Evolutionary conservation across 1,140 invertebrate species (phyloP), one percentile per base, ranked within the genome.

Genomic region (Antheraea pernyi): DNA sequence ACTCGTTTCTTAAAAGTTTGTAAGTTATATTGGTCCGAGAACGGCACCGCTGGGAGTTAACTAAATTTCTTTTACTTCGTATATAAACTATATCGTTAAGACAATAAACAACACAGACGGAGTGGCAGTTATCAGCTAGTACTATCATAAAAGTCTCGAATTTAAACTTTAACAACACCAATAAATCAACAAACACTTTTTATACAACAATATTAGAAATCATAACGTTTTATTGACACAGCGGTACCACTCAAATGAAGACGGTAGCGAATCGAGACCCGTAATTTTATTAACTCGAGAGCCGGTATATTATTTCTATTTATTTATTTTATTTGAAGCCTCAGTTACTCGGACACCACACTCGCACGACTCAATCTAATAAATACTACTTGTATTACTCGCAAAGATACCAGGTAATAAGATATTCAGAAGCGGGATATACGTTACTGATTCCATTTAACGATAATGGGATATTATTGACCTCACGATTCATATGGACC

Each of bases 301-400:
- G 64, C 64, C 63, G 19, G 46, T 46, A 69, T 68, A 71, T 58
- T 74, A 70, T 74, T 69, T 76, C 73, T 78, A 80, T 85, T 80
- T 89, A 86, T 85, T 87, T 89, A 86, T 83, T 85, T 80, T 78
- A 83, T 77, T 74, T 71, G 73, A 63, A 60, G 66, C 69, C 59
- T 69, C 69, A 46, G 84, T 81, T 85, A 84, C 82, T n/a, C 76
- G 77, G 71, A 79, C 76, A 69, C 75, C 74, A 72, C 78, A 79
- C 77, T 90, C 86, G 85, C 88, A 88, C 88, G 88, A 84, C 82
- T 90, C 85, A 88, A 88, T 88, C 88, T 81, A 88, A 88, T 88
- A 90, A 88, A 90, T 90, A 90, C 82, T 71, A 59, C 73, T 78
- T 75, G 81, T 84, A 85, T 85, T 86, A 81, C 78, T 75, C 73